Evolutionary conservation across 2,113 vertebrate species (phyloP), one percentile per base, ranked within the genome.

Genomic region (Chlamydotis undulata): DNA sequence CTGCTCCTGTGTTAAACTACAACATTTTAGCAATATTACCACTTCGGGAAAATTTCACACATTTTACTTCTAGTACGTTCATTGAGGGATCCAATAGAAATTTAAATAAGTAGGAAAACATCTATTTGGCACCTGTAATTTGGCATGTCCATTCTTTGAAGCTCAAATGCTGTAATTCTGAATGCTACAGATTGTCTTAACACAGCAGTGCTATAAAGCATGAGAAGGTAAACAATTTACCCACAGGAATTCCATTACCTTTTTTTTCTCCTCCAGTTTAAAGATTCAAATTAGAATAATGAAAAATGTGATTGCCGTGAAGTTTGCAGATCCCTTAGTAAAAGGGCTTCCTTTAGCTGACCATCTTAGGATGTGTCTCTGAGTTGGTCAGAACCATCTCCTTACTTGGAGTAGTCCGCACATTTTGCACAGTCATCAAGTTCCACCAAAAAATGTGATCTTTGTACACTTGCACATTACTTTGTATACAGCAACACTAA

Each of bases 391-490:
- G 68, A 90, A 47, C 19, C 50, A 69, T 35, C 64, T 85, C 53
- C 53, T 35, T 77, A 63, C 90, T 71, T 10, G 3, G 55, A 87
- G 49, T 16, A 87, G n/a, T 89, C 57, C 70, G 59, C 52, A 79
- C 75, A 83, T 84, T 79, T 41, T 88, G 63, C 88, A 96, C 60
- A 91, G 83, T 73, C 53, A 87, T 33, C 39, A 83, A 81, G 28
- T 87, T 91, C 91, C 85, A 97, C 78, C 61, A 92, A 92, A 95
- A 74, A 91, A 49, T 10, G 57, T 59, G 59, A 89, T 83, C 49
- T 90, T 93, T 65, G 74, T 74, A 95, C 86, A 83, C 35, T 70
- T 85, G 53, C 55, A 90, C 92, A 55, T 50, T 64, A 93, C 70
- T 84, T 82, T 50, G 73, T 76, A 94, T 29, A 92, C 61, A 85